phyloP scores from a whole-genome alignment of 2,888 invertebrate species.

The Falcaria lacertinaria region DNA sequence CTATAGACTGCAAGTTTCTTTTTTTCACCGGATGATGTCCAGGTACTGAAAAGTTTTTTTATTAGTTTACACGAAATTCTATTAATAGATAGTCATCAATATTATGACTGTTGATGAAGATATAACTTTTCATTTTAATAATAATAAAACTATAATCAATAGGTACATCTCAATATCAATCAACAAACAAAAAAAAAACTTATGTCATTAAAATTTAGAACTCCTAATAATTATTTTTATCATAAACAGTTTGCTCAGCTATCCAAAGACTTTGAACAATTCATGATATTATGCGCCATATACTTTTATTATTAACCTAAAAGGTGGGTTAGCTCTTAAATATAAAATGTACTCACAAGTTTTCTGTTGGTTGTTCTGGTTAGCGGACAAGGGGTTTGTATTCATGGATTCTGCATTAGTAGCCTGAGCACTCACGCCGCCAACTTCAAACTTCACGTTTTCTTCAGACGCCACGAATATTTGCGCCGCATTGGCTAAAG shows the following conservation, averaged over 20 bases:
- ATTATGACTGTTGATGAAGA: no score
- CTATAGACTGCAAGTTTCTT: slow-evolving; percentile 89
- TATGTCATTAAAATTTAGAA: no score
- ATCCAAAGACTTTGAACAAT: no score
- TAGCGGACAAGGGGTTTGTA: slow-evolving; percentile 36
- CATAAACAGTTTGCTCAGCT: no score
- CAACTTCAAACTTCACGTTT: slow-evolving; percentile 80
- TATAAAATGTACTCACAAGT: slow-evolving; percentile 36
- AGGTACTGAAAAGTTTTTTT: slow-evolving; percentile 46
- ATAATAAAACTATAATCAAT: no score
- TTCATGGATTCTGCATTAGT: slow-evolving; percentile 21
- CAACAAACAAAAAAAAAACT: no score
- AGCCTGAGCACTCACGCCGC: slow-evolving; percentile 52
- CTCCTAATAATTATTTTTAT: no score
- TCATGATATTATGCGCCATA: no score
- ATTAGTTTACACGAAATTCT: neutral
- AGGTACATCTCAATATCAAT: no score
- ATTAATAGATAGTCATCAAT: no score
- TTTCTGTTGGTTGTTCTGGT: slow-evolving; percentile 53
- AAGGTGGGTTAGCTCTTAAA: neutral
- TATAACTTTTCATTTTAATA: no score
- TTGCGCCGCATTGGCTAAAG: slow-evolving; percentile 70
- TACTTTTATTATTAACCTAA: no score
- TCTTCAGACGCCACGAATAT: slow-evolving; percentile 84
- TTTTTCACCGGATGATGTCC: slow-evolving; percentile 90